phyloP scores from a whole-genome alignment of 2,113 vertebrate species.

The Harpagus bidentatus region DNA sequence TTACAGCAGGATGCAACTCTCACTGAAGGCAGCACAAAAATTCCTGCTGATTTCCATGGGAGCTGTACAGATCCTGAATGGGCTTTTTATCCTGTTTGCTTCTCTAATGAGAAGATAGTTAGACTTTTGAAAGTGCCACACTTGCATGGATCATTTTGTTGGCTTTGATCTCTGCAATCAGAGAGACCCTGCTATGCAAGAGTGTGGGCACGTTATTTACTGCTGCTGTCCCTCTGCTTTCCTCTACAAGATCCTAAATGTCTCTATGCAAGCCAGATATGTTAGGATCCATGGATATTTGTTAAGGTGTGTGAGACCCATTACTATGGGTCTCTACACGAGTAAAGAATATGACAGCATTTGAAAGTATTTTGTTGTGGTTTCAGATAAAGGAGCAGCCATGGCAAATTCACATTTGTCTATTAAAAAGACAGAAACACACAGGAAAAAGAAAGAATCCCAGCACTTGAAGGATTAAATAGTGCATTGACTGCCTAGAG shows the following conservation, averaged over 20 bases:
- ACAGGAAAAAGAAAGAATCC: not conserved
- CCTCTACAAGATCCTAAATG: not conserved
- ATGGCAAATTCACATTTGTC: not conserved
- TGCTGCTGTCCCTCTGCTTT: not conserved
- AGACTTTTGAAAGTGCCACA: not conserved
- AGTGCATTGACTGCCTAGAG: not conserved
- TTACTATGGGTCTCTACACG: accelerated
- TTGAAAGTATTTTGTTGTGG: not conserved
- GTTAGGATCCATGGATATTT: not conserved
- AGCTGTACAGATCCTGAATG: not conserved
- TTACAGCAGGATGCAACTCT: not conserved
- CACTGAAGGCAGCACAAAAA: not conserved
- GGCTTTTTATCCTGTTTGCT: not conserved
- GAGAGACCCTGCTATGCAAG: not conserved
- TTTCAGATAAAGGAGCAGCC: not conserved
- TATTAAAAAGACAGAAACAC: not conserved
- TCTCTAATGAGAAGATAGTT: not conserved
- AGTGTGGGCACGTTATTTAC: not conserved
- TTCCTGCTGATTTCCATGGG: not conserved
- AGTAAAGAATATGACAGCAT: not conserved
- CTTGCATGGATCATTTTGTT: not conserved
- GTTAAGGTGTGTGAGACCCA: not conserved
- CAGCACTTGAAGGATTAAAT: not conserved
- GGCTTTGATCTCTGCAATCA: not conserved
- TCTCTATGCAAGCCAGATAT: not conserved